phyloP scores from a whole-genome alignment of 2,797 vertebrate species.

The Tadarida brasiliensis region DNA sequence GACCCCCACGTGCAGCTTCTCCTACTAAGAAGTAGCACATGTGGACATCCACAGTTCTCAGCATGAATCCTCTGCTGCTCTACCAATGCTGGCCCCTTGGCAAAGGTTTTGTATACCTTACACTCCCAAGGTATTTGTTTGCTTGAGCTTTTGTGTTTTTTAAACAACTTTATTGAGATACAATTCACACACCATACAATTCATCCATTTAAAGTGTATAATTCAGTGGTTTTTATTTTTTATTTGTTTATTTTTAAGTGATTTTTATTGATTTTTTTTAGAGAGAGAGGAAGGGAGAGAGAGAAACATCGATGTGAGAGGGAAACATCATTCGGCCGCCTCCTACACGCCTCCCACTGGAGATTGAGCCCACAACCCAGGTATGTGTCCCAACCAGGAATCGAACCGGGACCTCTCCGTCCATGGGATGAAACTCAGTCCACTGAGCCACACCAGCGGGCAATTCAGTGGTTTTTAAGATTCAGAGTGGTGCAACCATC shows the following conservation, averaged over 20 bases:
- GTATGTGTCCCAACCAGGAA: background rate
- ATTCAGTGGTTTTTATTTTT: no score
- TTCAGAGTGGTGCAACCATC: background rate
- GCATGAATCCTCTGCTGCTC: background rate
- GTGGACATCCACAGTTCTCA: background rate
- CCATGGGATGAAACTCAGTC: no score
- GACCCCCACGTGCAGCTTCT: background rate
- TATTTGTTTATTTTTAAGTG: no score
- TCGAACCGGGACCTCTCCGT: background rate
- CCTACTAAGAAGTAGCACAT: background rate
- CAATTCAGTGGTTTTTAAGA: background rate
- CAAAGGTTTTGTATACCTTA: background rate
- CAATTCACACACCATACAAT: background rate
- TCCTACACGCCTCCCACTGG: no score
- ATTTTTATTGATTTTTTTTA: no score
- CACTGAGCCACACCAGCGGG: no score
- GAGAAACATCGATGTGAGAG: no score
- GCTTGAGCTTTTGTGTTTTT: background rate
- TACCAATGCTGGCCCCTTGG: background rate
- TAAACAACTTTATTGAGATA: background rate
- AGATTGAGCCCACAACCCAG: background rate
- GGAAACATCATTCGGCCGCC: no score
- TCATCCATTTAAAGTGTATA: background rate
- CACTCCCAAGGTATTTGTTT: background rate
- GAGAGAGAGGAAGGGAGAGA: no score